A percentile compares a stretch with the other conserved stretches of the same genome.
Evolutionary conservation across 1,140 invertebrate genomes (phyloP).

Genomic region (Heliothis subflexa): DNA sequence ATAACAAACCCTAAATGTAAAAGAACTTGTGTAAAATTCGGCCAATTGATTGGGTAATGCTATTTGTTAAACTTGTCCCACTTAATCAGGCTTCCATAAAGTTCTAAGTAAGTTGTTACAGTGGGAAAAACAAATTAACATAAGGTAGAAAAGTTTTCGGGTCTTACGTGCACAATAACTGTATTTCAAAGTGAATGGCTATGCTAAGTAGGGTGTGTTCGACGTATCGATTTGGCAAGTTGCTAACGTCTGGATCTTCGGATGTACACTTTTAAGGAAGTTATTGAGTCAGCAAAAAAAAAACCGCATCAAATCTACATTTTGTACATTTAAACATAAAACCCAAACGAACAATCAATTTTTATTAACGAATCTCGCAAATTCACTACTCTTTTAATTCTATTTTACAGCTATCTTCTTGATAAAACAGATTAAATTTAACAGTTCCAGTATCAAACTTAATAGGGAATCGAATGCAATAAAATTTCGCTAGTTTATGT

Average conservation of each 20-base stretch:
- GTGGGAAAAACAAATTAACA: constrained; percentile 42
- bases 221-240: constrained; percentile 25
- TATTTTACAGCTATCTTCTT: too few species aligned
- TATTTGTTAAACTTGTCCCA: constrained; percentile 44
- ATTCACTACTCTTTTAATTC: too few species aligned
- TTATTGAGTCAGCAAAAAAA: not conserved
- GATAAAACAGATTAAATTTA: too few species aligned
- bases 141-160: constrained; percentile 43
- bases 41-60: constrained; percentile 36
- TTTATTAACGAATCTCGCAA: too few species aligned
- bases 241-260: not conserved
- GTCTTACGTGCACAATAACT: constrained; percentile 31
- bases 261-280: not conserved
- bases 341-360: not conserved
- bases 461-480: not conserved
- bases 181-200: constrained; percentile 36
- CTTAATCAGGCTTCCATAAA: constrained; percentile 37
- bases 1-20: constrained; percentile 5
- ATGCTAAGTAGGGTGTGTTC: constrained; percentile 19
- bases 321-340: not conserved
- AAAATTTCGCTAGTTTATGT: not conserved
- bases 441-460: not conserved
- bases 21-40: constrained; percentile 10
- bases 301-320: not conserved
- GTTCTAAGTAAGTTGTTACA: constrained; percentile 18